These are phyloP conservation scores for Drosophila tropicalis DNA, from an alignment of 1,140 invertebrate genomes.

Conservation along the genomic window DNA sequence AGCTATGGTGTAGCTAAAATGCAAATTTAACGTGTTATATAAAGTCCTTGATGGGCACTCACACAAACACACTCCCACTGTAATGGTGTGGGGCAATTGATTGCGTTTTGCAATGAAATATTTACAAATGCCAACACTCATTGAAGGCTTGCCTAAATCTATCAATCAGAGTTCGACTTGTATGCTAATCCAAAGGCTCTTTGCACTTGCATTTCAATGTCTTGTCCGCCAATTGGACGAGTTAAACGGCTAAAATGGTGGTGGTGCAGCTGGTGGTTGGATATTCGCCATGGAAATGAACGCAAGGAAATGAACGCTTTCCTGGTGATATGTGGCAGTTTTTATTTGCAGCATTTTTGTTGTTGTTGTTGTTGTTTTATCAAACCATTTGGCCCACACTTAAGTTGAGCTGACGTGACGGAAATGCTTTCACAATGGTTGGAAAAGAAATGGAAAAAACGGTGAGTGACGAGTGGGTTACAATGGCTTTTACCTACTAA, in stretches of 20 bases:
- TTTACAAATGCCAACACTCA: constrained; percentile 71
- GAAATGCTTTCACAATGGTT: constrained; percentile 51
- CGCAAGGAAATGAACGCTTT: constrained; percentile 46
- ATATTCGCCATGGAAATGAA: neutral
- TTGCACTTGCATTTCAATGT: constrained; percentile 39
- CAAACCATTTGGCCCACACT: constrained; percentile 30
- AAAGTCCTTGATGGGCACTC: constrained; percentile 31
- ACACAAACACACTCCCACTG: neutral
- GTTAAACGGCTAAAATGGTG: neutral
- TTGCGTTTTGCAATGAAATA: constrained; percentile 47
- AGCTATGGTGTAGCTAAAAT: constrained; percentile 42
- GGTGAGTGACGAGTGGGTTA: constrained; percentile 15
- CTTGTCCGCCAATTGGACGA: constrained; percentile 34
- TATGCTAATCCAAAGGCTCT: constrained; percentile 25
- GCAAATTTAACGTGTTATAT: constrained; percentile 44
- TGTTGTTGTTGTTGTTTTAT: constrained; percentile 27
- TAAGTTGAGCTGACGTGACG: constrained; percentile 53
- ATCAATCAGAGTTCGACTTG: constrained; percentile 55
- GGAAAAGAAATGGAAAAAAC: constrained; percentile 23
- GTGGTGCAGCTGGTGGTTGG: neutral
- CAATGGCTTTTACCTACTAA: constrained; percentile 1
- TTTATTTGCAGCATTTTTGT: constrained; percentile 41
- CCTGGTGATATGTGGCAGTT: constrained; percentile 49
- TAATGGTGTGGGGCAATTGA: neutral
- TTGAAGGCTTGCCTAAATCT: constrained; percentile 44